phyloP scores from a whole-genome alignment of 2,888 invertebrate genomes.

The Drosophila lacicola region DNA sequence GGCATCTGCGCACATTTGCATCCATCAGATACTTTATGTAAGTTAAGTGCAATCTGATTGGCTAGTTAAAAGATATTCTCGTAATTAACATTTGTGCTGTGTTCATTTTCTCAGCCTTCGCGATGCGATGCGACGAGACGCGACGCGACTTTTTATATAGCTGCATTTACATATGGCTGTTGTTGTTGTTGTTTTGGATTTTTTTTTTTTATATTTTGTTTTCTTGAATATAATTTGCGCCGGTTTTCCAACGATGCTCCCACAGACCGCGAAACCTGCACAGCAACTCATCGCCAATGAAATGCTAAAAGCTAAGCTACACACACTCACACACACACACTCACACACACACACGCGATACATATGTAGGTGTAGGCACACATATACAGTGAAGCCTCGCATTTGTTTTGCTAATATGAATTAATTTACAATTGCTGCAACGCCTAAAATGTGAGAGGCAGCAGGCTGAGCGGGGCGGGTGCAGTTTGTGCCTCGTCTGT shows the following conservation, averaged over 20 bases:
- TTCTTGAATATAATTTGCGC: slow-evolving; percentile 74
- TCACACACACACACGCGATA: not conserved
- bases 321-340: slow-evolving; percentile 30
- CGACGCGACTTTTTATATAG: slow-evolving; percentile 46
- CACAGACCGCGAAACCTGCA: slow-evolving; percentile 76
- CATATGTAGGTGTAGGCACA: slow-evolving; percentile 21
- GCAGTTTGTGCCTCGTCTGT: slow-evolving; percentile 59
- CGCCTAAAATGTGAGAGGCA: slow-evolving; percentile 46
- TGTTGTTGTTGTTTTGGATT: slow-evolving; percentile 27
- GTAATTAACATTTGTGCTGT: slow-evolving; percentile 79
- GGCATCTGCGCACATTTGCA: slow-evolving; percentile 29
- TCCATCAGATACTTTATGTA: slow-evolving; percentile 61
- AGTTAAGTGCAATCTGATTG: slow-evolving; percentile 55
- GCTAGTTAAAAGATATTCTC: slow-evolving; percentile 66
- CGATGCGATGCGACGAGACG: slow-evolving; percentile 31
- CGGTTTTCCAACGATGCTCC: slow-evolving; percentile 73
- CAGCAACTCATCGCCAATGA: slow-evolving; percentile 74
- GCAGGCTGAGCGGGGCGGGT: slow-evolving; percentile 1
- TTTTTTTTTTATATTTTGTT: slow-evolving; percentile 26
- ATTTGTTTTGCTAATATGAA: slow-evolving; percentile 78
- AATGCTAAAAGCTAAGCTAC: slow-evolving; percentile 71
- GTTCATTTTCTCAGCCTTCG: slow-evolving; percentile 83
- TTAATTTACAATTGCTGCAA: slow-evolving; percentile 75
- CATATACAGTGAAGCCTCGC: slow-evolving; percentile 32
- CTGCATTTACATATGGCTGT: slow-evolving; percentile 47